phyloP scores from a whole-genome alignment of 2,797 vertebrate genomes.

The Scolopax rusticola region DNA sequence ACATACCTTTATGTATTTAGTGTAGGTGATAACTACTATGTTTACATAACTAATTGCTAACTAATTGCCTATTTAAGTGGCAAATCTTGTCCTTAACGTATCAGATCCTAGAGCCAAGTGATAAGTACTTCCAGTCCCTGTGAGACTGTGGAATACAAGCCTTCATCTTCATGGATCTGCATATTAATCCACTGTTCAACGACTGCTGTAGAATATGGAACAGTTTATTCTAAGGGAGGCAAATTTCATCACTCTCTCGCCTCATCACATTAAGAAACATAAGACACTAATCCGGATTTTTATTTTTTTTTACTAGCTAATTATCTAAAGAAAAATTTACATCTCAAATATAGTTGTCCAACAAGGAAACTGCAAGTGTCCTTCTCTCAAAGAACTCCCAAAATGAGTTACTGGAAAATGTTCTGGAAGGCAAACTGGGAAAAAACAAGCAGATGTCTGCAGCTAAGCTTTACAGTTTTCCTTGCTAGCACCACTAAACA shows the following conservation, averaged over 20 bases:
- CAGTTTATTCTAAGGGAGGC: background rate
- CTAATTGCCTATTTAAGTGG: conserved; percentile 18
- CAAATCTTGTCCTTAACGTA: conserved; percentile 11
- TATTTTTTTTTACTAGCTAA: background rate
- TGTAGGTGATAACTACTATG: background rate
- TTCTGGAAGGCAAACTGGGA: background rate
- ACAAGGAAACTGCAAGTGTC: background rate
- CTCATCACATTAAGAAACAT: background rate
- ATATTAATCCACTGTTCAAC: conserved; percentile 27
- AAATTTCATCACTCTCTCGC: background rate
- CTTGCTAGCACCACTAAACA: background rate
- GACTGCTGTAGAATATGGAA: background rate
- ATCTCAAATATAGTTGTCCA: background rate
- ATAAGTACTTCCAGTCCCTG: conserved; percentile 21
- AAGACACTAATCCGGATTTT: background rate
- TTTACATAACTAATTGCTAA: conserved; percentile 44
- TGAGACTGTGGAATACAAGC: background rate
- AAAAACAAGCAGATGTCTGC: background rate
- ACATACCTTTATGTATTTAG: background rate
- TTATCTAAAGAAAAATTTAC: background rate
- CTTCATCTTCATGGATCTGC: background rate
- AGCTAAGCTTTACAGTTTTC: background rate
- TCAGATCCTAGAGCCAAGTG: conserved; percentile 8
- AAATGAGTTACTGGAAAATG: background rate
- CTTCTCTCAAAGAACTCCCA: background rate